Conservation (phyloP, 1,140 invertebrate genomes). For the Drosophila chauvacae region DNA sequence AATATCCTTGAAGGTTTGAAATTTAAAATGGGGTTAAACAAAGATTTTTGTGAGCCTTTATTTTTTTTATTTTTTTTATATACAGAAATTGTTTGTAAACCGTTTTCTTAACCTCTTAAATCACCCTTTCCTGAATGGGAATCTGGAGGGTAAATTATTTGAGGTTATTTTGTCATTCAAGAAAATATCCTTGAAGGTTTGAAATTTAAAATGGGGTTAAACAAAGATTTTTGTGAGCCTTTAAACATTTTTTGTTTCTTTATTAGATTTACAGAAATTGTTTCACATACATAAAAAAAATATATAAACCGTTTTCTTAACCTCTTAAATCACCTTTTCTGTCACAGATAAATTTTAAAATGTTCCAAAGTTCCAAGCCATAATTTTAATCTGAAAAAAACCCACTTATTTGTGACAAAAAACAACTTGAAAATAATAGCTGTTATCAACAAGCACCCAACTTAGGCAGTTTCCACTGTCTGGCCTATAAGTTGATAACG, state of each 20-base stretch:
- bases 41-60: too few species aligned
- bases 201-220: background rate
- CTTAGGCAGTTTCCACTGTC: constrained; percentile 45
- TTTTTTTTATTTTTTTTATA: too few species aligned
- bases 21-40: background rate
- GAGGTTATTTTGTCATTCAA: background rate
- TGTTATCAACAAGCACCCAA: constrained; percentile 25
- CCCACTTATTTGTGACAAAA: background rate
- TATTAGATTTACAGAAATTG: background rate
- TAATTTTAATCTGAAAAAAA: background rate
- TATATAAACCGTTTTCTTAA: too few species aligned
- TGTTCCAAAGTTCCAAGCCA: background rate
- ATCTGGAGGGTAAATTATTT: too few species aligned
- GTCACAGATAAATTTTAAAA: background rate
- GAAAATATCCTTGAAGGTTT: background rate
- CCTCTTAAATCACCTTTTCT: background rate
- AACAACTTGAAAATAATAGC: constrained; percentile 2
- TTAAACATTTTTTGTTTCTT: too few species aligned
- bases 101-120: background rate
- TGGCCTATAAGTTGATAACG: constrained; percentile 23
- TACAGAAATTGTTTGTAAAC: background rate
- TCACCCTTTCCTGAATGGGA: background rate
- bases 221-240: too few species aligned
- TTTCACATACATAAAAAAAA: fast-evolving
- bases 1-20: background rate